Evolutionary conservation across 2,797 vertebrate species (phyloP).

Genomic region (Sylvilagus floridanus): DNA sequence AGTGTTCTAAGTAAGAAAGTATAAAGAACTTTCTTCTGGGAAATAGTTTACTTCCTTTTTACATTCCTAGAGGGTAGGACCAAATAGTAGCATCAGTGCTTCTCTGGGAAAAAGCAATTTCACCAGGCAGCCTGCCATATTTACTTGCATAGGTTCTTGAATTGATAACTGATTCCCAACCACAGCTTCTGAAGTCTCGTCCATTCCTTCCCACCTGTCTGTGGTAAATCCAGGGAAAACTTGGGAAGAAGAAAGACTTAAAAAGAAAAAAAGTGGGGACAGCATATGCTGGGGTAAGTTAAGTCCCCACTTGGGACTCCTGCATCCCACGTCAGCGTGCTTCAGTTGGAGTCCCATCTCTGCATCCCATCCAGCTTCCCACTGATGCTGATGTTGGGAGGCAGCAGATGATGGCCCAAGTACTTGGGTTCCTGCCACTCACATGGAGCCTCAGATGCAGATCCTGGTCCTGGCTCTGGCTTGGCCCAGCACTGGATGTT

Average conservation of each 20-base stretch:
- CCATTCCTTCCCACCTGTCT: neutral
- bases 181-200: no score
- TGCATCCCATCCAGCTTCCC: no score
- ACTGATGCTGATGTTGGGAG: no score
- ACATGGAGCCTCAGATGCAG: no score
- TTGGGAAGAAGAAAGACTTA: accelerated
- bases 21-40: neutral
- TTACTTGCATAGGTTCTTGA: neutral
- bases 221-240: neutral
- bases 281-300: no score
- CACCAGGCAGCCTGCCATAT: accelerated
- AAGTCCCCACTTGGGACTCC: no score
- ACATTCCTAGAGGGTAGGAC: neutral
- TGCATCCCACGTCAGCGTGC: no score
- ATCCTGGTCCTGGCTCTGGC: no score
- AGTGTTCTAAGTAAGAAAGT: slow-evolving; percentile 1
- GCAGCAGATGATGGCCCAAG: no score
- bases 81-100: neutral
- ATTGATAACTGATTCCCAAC: neutral
- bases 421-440: no score
- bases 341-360: no score
- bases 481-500: no score
- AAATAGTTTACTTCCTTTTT: neutral
- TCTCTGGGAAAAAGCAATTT: neutral
- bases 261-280: neutral